Evolutionary conservation across 2,113 vertebrate genomes (phyloP).

Genomic region (Tupaia chinensis): DNA sequence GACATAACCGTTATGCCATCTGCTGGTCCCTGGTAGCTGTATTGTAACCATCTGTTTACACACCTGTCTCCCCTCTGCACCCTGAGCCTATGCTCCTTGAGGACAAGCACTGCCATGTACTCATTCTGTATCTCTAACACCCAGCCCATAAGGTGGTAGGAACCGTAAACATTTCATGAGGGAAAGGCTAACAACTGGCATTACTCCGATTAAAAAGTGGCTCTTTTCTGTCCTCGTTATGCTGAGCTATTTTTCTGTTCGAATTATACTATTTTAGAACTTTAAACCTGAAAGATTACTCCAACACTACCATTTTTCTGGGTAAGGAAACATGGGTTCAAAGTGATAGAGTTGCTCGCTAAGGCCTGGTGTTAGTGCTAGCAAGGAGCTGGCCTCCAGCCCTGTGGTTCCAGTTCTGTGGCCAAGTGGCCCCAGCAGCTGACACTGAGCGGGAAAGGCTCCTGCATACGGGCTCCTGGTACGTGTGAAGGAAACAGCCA

Average conservation of each 20-base stretch:
- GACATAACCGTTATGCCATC: too few species aligned
- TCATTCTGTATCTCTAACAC: background rate
- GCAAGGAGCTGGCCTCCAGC: background rate
- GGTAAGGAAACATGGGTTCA: background rate
- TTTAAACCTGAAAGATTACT: background rate
- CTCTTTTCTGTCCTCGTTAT: background rate
- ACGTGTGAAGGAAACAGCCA: background rate
- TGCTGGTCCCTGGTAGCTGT: too few species aligned
- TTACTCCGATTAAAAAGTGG: background rate
- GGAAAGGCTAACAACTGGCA: background rate
- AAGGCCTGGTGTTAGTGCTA: background rate
- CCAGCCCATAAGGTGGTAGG: background rate
- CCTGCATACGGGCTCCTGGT: background rate
- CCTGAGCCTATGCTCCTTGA: background rate
- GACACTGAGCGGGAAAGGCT: background rate
- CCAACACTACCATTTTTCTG: background rate
- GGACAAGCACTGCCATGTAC: background rate
- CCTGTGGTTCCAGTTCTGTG: background rate
- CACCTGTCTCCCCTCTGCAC: background rate
- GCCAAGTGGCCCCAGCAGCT: background rate
- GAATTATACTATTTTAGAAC: constrained; percentile 9
- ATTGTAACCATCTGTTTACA: background rate
- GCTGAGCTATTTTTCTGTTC: background rate
- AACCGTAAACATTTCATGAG: rapidly evolving
- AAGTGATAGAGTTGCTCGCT: too few species aligned